These are phyloP conservation scores for Drosophila ogumai DNA, from an alignment of 1,140 invertebrate species.

Conservation along the genomic window DNA sequence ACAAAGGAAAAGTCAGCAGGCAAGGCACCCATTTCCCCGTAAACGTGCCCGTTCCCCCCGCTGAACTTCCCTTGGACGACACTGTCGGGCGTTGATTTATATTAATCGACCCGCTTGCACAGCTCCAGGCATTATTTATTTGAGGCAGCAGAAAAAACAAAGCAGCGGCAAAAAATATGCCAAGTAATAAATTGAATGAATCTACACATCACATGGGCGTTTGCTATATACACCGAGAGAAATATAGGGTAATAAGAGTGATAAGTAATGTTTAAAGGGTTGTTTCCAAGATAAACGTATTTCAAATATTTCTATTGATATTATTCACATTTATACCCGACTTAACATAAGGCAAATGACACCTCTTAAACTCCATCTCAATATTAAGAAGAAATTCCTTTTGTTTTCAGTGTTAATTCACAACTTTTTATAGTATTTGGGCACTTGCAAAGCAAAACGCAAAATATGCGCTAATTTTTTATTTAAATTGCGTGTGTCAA, in stretches of 20 bases:
- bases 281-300: neutral
- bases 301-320: too few species aligned
- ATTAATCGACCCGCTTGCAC: conserved; percentile 72
- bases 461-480: conserved; percentile 64
- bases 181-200: conserved; percentile 78
- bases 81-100: conserved; percentile 78
- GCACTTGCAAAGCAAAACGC: conserved; percentile 38
- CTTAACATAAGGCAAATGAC: neutral
- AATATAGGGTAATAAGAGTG: neutral
- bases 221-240: conserved; percentile 2
- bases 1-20: conserved; percentile 68
- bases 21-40: conserved; percentile 30
- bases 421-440: conserved; percentile 29
- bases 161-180: conserved; percentile 62
- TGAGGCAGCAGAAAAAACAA: conserved; percentile 58
- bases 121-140: conserved; percentile 77
- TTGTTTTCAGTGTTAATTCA: neutral
- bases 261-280: too few species aligned
- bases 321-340: too few species aligned
- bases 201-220: conserved; percentile 32
- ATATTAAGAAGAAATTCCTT: too few species aligned
- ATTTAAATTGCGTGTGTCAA: conserved; percentile 71
- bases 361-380: too few species aligned
- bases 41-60: conserved; percentile 1
- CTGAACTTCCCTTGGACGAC: conserved; percentile 56